Evolutionary conservation across 2,888 invertebrate genomes (phyloP), one percentile per base, ranked within the genome.

Genomic region (Drosophila testacea): DNA sequence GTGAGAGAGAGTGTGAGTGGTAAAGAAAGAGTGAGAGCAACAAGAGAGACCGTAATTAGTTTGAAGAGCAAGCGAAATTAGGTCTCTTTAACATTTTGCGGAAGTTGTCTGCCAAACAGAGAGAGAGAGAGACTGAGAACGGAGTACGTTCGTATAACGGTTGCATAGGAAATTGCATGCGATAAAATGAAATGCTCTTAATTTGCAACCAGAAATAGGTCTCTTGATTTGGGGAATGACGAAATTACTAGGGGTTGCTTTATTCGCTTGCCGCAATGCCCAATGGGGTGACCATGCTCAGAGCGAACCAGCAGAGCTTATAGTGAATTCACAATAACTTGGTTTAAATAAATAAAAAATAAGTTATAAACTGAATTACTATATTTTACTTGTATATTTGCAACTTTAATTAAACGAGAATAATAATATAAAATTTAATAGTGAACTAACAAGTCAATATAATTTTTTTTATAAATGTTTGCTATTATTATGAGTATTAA

Each of bases 101-200:
- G 77, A 77, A 77, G 77, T 65, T 69, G 46, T 6, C 54, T 41
- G 41, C 9, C 60, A 38, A 13, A 42, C 44, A 66, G n/a, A 60
- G 61, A 1, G 28, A 2, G 41, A 59, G 16, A 56, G 55, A 4
- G 30, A 16, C 42, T 13, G 32, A 13, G 28, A 4, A 13, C 6
- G 56, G 6, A 34, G 55, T 28, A 32, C 6, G 32, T 9, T 22
- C 46, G 59, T 55, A 60, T 84, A 82, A 82, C 85, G 83, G 38
- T 38, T 64, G 39, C 6, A 10, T n/a, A 44, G 1, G 16, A 73
- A 62, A 59, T 83, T 64, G 84, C 83, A 83, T 83, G 83, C 81
- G 73, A 83, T 75, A 67, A 51, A 46, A 22, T 51, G 2, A 41
- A 28, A 28, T 32, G 13, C 59, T 66, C 52, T 46, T 51, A 9